Conservation (phyloP, 2,888 invertebrate genomes). For the Xanthorhoe designata region DNA sequence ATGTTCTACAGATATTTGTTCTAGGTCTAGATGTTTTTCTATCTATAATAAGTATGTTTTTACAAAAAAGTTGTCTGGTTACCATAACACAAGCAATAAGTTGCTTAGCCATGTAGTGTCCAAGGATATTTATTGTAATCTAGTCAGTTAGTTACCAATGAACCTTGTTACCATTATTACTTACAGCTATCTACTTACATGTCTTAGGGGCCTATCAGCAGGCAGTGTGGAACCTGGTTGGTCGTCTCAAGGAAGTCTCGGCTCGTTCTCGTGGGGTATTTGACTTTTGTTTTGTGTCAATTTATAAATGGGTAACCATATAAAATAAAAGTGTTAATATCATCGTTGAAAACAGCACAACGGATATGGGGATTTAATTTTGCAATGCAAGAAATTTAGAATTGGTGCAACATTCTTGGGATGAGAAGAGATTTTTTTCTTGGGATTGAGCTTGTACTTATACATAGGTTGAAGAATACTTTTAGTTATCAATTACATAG, state of each 20-base stretch:
- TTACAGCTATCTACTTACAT: conserved; percentile 79
- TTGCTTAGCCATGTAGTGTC: too few relatives aligned
- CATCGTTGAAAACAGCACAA: conserved; percentile 79
- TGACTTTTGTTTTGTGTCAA: conserved; percentile 86
- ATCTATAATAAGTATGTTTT: too few relatives aligned
- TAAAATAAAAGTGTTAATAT: conserved; percentile 86
- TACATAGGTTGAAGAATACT: conserved; percentile 13
- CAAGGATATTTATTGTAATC: neutral
- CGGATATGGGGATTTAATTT: conserved; percentile 50
- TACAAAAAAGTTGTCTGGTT: too few relatives aligned
- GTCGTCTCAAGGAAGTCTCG: conserved; percentile 65
- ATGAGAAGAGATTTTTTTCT: conserved; percentile 1
- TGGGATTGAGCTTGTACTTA: conserved; percentile 7
- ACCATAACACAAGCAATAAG: too few relatives aligned
- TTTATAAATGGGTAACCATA: conserved; percentile 85
- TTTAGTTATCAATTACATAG: conserved; percentile 18
- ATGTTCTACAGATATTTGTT: too few relatives aligned
- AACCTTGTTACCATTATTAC: conserved; percentile 40
- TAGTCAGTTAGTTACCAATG: conserved; percentile 30
- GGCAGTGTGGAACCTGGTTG: conserved; percentile 53
- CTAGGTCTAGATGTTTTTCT: too few relatives aligned
- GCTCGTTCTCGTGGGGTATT: conserved; percentile 71
- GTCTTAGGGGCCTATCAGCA: conserved; percentile 52
- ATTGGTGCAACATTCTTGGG: conserved; percentile 19
- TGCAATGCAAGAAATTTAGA: conserved; percentile 25